Evolutionary conservation across 2,888 invertebrate genomes (phyloP).

Genomic region (Exephanes ischioxanthus): DNA sequence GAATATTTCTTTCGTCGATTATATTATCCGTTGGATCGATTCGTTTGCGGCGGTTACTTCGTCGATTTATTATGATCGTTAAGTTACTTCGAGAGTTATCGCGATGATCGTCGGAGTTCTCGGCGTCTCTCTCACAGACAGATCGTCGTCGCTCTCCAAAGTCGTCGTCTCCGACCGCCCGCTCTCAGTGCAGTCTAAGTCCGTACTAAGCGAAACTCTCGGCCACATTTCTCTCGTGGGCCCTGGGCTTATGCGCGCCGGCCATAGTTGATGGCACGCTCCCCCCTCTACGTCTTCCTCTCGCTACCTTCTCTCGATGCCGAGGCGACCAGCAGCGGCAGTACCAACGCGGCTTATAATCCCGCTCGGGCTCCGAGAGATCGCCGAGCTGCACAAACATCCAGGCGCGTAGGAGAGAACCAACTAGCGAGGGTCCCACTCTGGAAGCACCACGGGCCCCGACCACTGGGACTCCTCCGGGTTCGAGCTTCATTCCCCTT

Average conservation of each 20-base stretch:
- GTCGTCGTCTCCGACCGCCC: constrained; percentile 75
- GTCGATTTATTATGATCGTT: constrained; percentile 6
- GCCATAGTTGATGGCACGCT: constrained; percentile 82
- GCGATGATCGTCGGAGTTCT: constrained; percentile 20
- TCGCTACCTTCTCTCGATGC: constrained; percentile 48
- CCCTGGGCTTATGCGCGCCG: constrained; percentile 80
- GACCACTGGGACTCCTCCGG: neutral
- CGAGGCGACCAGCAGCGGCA: constrained; percentile 20
- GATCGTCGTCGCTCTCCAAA: neutral
- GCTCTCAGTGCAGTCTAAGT: constrained; percentile 83
- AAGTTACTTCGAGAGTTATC: neutral
- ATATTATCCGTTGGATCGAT: constrained; percentile 1
- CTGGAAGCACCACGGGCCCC: neutral
- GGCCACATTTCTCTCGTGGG: constrained; percentile 83
- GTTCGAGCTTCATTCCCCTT: neutral
- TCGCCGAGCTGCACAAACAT: constrained; percentile 74
- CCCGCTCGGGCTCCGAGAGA: constrained; percentile 41
- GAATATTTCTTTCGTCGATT: neutral
- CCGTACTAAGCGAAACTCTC: constrained; percentile 82
- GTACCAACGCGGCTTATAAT: constrained; percentile 18
- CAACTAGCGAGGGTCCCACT: constrained; percentile 19
- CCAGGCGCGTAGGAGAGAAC: constrained; percentile 72
- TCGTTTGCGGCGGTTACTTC: neutral
- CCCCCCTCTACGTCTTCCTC: constrained; percentile 61
- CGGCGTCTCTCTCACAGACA: constrained; percentile 43